Evolutionary conservation across 2,113 vertebrate species (phyloP), one percentile per base, ranked within the genome.

Genomic region (Daphoenositta chrysoptera): DNA sequence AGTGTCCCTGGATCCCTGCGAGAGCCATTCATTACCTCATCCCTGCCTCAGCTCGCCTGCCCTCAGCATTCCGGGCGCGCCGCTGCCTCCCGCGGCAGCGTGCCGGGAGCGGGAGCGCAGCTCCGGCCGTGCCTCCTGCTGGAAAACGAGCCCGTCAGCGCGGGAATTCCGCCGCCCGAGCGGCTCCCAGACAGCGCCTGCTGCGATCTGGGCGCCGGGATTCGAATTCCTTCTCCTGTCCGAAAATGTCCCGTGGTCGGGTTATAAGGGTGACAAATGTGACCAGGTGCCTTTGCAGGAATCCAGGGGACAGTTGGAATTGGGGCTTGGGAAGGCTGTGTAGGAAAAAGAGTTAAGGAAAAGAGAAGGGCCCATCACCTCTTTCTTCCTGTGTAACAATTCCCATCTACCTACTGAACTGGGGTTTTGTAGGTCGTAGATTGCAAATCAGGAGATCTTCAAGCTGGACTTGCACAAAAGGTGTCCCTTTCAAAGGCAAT

Each of bases 21-120:
- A 23, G 86, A 95, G 82, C 75, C 88, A 94, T 97, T 81, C 88
- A 94, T 97, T 81, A 88, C 90, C 92, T 97, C 95, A 94, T 71
- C 80, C 40, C 53, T 51, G 60, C 90, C 15, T 17, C 95, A 68
- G 87, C 68, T 82, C 1, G 13, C 77, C 83, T 84, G 83, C 73
- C 83, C 79, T 79, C 40, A 47, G 5, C 56, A 64, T 93, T 93
- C 90, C 13, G 23, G 83, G 95, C 95, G 93, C 94, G n/a, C 14
- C 3, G 35, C 70, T 96, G 50, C 28, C 53, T 93, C 19, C 66
- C 2, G 2, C n/a, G 71, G 66, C 65, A 70, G 3, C 33, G 23
- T 82, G 91, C 91, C 90, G 63, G 79, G 69, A 84, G 57, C 86
- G 3, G 27, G 16, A 87, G 60, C 66, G 7, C 87, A 35, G 53